A percentile compares a stretch with the other conserved stretches of the same genome.
Conservation (phyloP, 2,797 vertebrate genomes). For the Hozukius guyotensis region DNA sequence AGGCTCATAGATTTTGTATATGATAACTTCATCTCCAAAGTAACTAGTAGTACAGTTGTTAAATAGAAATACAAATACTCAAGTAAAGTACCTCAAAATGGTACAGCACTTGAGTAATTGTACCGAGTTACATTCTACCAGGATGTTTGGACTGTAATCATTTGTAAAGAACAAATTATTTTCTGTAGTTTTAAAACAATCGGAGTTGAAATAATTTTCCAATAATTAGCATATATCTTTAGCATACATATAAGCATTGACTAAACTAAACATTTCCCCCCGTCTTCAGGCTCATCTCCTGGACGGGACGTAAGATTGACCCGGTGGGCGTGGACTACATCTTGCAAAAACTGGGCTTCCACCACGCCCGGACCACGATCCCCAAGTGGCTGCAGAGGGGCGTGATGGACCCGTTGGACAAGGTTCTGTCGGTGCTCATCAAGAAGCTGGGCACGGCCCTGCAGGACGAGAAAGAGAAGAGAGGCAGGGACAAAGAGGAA, state of each 20-base stretch:
- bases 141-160: no score
- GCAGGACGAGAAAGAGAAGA: conserved; percentile 97
- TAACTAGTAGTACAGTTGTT: no score
- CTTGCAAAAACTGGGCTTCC: conserved; percentile 97
- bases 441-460: conserved; percentile 96
- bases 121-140: no score
- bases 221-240: no score
- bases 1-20: not conserved
- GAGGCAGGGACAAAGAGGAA: conserved; percentile 94
- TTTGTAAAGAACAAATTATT: no score
- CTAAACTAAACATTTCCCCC: not conserved
- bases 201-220: not conserved
- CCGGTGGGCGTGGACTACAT: conserved; percentile 99
- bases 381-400: conserved; percentile 99
- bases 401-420: conserved; percentile 98
- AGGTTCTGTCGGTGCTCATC: conserved; percentile 96
- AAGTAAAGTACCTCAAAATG: no score
- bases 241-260: not conserved
- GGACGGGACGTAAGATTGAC: conserved; percentile 98
- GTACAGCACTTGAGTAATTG: no score
- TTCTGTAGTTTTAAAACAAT: not conserved
- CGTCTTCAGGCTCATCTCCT: conserved; percentile 91
- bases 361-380: conserved; percentile 98
- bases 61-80: no score
- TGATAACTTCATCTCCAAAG: not conserved